Evolutionary conservation across 2,113 vertebrate genomes (phyloP), one percentile per base, ranked within the genome.

Genomic region (Sialia sialis): DNA sequence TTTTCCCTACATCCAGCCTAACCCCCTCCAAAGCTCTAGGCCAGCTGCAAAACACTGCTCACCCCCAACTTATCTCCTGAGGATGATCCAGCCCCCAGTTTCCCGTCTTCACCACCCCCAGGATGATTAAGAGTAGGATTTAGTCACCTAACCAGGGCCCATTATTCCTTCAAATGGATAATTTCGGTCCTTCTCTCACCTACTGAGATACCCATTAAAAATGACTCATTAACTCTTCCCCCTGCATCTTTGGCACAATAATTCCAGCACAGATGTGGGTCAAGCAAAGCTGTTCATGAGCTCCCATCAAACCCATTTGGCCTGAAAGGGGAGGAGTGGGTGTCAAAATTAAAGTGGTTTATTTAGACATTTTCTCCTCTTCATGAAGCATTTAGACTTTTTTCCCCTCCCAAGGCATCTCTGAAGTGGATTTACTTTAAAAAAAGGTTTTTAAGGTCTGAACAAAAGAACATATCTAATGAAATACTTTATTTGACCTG

Each of bases 71-170:
- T 69, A 11, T 1, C 52, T 29, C 1, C 58, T 18, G 52, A 46
- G 27, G 67, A 70, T 55, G 82, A 93, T 73, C 82, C 85, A 79
- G 6, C 34, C 62, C 62, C 8, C 68, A 38, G 15, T 48, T 73
- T 67, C 80, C 60, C 76, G 13, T 88, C 82, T 68, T 38, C 58
- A 21, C 87, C 94, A 4, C 95, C 96, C 84, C 91, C 93, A 77
- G 78, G 66, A 91, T 95, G 91, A 97, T 94, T 95, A 96, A 95
- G 78, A 93, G 49, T 56, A 76, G 68, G 62, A 84, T 95, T 93
- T 92, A 93, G 90, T 96, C 95, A 95, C 81, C 91, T 58, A 95
- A 87, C 63, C n/a, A 88, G 55, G 63, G 64, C 75, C 84, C 41
- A 87, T 96, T 95, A 94, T 86, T 94, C 51, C 82, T 88, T 95